Evolutionary conservation across 2,888 invertebrate genomes (phyloP), one percentile per base, ranked within the genome.

Genomic region (Thysanoteuthis rhombus): DNA sequence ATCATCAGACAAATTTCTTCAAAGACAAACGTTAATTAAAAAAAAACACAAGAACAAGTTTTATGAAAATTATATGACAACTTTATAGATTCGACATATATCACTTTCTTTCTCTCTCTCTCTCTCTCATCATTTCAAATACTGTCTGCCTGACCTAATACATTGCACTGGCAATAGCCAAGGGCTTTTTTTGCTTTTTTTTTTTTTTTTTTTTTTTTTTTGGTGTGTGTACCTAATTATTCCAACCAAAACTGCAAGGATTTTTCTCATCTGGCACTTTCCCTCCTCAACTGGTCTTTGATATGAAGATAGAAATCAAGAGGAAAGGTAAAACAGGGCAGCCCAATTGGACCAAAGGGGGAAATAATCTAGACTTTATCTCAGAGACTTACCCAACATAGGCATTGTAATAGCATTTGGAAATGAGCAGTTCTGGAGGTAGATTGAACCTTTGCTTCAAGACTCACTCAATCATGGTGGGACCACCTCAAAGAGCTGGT

Each of bases 31-130:
- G 5, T 58, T 25, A 52, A 52, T 32, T 12, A 75, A 75, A 75
- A 10, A n/a, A 75, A 75, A n/a, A 75, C 10, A 75, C n/a, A n/a
- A 75, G n/a, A 75, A 75, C 10, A 75, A 25, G n/a, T 75, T 75
- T 75, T 75, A 75, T 75, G 75, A 75, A 75, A 75, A 75, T 75
- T 75, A 75, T 75, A 75, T 75, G 75, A 75, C 75, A 75, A 75
- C 25, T 75, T 75, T 75, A 75, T 75, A 75, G 75, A 75, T 75
- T 75, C n/a, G 75, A 75, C 75, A 75, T 75, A 75, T 75, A 75
- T 75, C 75, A 75, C 75, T 75, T 75, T 75, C n/a, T 75, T 52
- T 52, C 52, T 75, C 75, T 75, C n/a, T n/a, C n/a, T n/a, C n/a
- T n/a, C n/a, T n/a, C 58, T 58, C 75, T 75, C n/a, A 75, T 75